These are phyloP conservation scores for Saccopteryx leptura DNA, from an alignment of 2,113 vertebrate species.

Conservation along the genomic window DNA sequence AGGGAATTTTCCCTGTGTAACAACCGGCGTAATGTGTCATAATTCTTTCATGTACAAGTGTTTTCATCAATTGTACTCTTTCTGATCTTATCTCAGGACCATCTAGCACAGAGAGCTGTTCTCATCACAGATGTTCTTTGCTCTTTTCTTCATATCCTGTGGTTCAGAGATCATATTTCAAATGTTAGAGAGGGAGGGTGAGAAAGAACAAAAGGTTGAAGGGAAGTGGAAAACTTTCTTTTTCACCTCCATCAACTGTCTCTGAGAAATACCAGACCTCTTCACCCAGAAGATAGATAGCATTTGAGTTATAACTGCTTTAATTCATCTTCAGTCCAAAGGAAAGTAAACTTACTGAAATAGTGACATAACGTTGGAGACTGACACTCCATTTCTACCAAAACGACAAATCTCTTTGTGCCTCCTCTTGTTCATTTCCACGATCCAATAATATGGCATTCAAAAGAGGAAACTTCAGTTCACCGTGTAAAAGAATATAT, in stretches of 20 bases:
- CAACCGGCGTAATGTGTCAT: neutral
- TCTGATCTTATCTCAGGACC: constrained; percentile 33
- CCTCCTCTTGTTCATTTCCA: constrained; percentile 43
- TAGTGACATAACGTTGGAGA: constrained; percentile 26
- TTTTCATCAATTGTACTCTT: constrained; percentile 53
- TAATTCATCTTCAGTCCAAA: constrained; percentile 21
- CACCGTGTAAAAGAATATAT: neutral
- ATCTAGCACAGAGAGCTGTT: constrained; percentile 3
- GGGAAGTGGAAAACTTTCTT: constrained; percentile 69
- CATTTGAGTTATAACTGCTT: constrained; percentile 59
- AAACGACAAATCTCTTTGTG: constrained; percentile 57
- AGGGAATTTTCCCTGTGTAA: neutral
- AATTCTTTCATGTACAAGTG: constrained; percentile 22
- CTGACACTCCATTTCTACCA: constrained; percentile 54
- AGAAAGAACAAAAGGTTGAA: constrained; percentile 68
- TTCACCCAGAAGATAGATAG: constrained; percentile 40
- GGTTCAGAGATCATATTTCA: constrained; percentile 66
- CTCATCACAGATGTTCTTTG: constrained; percentile 28
- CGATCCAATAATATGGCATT: constrained; percentile 19
- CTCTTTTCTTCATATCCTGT: constrained; percentile 46
- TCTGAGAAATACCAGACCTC: constrained; percentile 66
- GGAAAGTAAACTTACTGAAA: constrained; percentile 61
- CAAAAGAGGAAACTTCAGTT: constrained; percentile 58
- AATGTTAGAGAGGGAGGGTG: constrained; percentile 32
- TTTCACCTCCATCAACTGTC: constrained; percentile 13